Evolutionary conservation across 2,797 vertebrate genomes (phyloP).

Genomic region (Uromys caudimaculatus): DNA sequence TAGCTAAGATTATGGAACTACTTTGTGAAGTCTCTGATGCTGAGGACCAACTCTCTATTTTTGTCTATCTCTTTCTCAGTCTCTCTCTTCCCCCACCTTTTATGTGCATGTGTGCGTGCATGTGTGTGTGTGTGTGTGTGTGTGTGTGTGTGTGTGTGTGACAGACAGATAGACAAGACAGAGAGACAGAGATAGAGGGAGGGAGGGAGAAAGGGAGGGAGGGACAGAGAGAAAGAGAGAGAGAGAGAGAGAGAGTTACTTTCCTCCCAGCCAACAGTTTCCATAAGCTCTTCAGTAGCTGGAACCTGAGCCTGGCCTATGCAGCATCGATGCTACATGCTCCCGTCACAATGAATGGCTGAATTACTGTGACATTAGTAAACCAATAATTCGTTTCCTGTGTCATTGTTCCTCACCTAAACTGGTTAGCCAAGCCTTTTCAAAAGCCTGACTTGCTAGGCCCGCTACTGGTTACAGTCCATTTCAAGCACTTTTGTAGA

Average conservation of each 20-base stretch:
- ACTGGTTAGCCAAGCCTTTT: conserved; percentile 81
- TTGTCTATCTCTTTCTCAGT: conserved; percentile 55
- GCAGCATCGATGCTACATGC: conserved; percentile 27
- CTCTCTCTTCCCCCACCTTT: not conserved
- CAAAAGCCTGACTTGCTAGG: conserved; percentile 82
- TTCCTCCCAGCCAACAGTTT: conserved; percentile 69
- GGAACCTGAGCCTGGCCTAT: conserved; percentile 74
- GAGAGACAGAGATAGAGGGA: not conserved
- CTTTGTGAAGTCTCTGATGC: conserved; percentile 71
- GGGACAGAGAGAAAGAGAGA: not conserved
- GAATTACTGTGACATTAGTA: conserved; percentile 87
- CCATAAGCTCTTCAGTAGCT: conserved; percentile 68
- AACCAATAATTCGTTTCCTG: conserved; percentile 86
- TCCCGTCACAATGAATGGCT: conserved; percentile 83
- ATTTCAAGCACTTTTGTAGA: conserved; percentile 83
- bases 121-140: not conserved
- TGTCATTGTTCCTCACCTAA: conserved; percentile 84
- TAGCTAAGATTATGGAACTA: conserved; percentile 60
- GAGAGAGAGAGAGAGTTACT: not conserved
- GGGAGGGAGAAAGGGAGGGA: not conserved
- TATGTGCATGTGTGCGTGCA: not conserved
- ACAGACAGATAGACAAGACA: not conserved
- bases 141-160: not conserved
- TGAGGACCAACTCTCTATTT: conserved; percentile 52
- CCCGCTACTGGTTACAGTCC: conserved; percentile 82